Percentiles rank a stretch among this genome's conserved stretches.
These are phyloP conservation scores for Trichosurus vulpecula DNA, from an alignment of 2,797 vertebrate species.

Conservation along the genomic window DNA sequence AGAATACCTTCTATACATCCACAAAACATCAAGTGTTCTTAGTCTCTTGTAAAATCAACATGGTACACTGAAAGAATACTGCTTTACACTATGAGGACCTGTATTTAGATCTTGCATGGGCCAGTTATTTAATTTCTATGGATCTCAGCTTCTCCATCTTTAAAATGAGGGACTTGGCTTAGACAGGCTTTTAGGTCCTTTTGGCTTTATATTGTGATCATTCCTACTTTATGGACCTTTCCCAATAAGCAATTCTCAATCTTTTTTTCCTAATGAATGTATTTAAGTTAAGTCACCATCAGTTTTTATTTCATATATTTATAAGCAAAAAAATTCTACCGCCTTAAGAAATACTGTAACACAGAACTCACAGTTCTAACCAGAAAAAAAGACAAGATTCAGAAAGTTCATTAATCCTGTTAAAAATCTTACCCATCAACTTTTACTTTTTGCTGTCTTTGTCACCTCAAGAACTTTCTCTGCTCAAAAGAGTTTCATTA, in stretches of 20 bases:
- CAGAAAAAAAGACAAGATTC: background rate
- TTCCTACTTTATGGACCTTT: background rate
- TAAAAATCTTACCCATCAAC: background rate
- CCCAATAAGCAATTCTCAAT: background rate
- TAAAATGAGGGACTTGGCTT: background rate
- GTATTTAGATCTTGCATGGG: background rate
- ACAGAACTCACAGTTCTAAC: background rate
- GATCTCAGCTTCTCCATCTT: background rate
- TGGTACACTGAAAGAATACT: background rate
- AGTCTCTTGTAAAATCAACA: background rate
- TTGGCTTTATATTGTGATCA: background rate
- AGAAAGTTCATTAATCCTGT: background rate
- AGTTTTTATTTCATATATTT: conserved; percentile 31
- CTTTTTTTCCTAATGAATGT: background rate
- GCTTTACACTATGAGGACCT: background rate
- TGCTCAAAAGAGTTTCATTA: background rate
- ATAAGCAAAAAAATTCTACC: background rate
- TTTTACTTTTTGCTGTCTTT: background rate
- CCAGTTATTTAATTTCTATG: background rate
- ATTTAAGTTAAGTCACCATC: background rate
- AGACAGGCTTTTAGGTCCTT: background rate
- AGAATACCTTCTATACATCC: background rate
- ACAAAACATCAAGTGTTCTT: background rate
- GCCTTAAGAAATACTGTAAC: background rate
- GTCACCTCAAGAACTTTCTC: background rate